These are phyloP conservation scores for Sarcophaga caerulescens DNA, from an alignment of 2,888 invertebrate species.

Conservation along the genomic window DNA sequence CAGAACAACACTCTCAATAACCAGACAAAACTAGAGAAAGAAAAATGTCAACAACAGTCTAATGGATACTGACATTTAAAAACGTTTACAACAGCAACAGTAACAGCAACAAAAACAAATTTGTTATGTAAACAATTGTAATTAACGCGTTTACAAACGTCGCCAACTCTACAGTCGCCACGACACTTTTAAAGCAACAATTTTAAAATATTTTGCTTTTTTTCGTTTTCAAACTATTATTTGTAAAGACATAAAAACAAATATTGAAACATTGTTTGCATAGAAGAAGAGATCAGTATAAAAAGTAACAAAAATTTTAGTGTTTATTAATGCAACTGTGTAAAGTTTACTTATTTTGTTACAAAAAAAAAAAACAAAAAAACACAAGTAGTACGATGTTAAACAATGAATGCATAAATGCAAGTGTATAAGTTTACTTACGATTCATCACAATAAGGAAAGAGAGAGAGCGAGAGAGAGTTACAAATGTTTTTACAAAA, in stretches of 20 bases:
- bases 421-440: too few relatives aligned
- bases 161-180: slow-evolving; percentile 65
- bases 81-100: not conserved
- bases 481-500: slow-evolving; percentile 56
- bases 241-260: not conserved
- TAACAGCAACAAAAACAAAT: not conserved
- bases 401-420: too few relatives aligned
- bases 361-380: not conserved
- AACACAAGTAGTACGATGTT: too few relatives aligned
- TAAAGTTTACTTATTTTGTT: slow-evolving; percentile 36
- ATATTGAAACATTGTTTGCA: not conserved
- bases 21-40: too few relatives aligned
- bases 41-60: too few relatives aligned
- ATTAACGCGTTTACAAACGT: slow-evolving; percentile 65
- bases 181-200: not conserved
- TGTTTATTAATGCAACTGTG: slow-evolving; percentile 59
- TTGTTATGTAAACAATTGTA: slow-evolving; percentile 51
- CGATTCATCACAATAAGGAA: not conserved
- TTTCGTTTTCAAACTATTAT: not conserved
- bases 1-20: too few relatives aligned
- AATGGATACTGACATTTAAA: not conserved
- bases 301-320: not conserved
- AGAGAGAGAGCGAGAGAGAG: not conserved
- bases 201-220: not conserved
- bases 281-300: not conserved